A percentile compares a stretch with the other conserved stretches of the same genome.
phyloP scores from a whole-genome alignment of 1,140 invertebrate species.

The Anastatus disparis region DNA sequence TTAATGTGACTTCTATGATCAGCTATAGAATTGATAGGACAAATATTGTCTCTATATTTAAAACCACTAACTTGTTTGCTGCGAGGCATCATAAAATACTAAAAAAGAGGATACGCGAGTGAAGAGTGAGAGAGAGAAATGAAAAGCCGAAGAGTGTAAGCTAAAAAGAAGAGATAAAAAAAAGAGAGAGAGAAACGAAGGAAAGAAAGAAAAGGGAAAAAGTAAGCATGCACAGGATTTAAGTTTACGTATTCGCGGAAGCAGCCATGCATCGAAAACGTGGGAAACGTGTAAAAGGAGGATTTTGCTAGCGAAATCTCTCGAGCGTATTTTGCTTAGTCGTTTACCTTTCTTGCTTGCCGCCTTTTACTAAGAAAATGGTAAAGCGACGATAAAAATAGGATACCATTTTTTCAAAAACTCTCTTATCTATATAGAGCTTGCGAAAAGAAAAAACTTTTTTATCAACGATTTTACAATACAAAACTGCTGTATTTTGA shows the following conservation, averaged over 20 bases:
- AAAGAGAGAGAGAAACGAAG: slow-evolving; percentile 9
- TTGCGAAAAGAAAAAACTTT: too few relatives aligned
- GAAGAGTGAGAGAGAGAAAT: not conserved
- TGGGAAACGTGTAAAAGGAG: slow-evolving; percentile 44
- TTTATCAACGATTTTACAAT: too few relatives aligned
- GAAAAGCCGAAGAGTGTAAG: slow-evolving; percentile 21
- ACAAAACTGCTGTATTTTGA: too few relatives aligned
- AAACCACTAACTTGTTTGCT: not conserved
- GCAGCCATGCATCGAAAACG: slow-evolving; percentile 48
- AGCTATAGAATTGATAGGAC: not conserved
- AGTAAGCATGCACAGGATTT: slow-evolving; percentile 25
- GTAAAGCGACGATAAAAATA: slow-evolving; percentile 35
- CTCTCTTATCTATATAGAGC: not conserved
- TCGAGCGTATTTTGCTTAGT: slow-evolving; percentile 45
- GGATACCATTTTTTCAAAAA: slow-evolving; percentile 12
- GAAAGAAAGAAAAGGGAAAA: not conserved
- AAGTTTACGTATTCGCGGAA: slow-evolving; percentile 39
- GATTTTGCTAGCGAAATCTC: slow-evolving; percentile 48
- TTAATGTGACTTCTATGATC: not conserved
- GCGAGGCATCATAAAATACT: slow-evolving; percentile 2
- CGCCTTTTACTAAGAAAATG: slow-evolving; percentile 28
- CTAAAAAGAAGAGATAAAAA: too few relatives aligned
- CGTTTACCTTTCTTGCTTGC: slow-evolving; percentile 41
- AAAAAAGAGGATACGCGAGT: not conserved
- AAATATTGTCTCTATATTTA: not conserved